Conservation (phyloP, 1,140 invertebrate species). For the Zaprionus nigranus region DNA sequence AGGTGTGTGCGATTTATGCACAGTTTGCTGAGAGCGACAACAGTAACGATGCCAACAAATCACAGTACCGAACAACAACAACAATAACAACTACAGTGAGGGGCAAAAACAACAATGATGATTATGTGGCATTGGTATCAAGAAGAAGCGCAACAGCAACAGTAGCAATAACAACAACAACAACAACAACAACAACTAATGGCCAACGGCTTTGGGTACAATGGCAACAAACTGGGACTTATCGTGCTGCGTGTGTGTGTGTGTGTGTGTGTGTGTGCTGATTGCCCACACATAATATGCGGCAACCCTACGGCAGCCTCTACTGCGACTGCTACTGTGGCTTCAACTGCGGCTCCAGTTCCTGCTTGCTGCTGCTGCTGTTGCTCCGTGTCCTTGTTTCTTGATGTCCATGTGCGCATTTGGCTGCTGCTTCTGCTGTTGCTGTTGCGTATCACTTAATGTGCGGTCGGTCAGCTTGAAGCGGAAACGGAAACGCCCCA, state of each 20-base stretch:
- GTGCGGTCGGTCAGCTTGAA: slow-evolving; percentile 35
- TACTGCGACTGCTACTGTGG: slow-evolving; percentile 4
- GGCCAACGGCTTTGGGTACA: slow-evolving; percentile 45
- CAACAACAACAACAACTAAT: slow-evolving; percentile 30
- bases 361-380: slow-evolving; percentile 7
- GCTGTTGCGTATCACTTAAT: slow-evolving; percentile 62
- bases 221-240: slow-evolving; percentile 46
- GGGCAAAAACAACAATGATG: slow-evolving; percentile 48
- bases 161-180: slow-evolving; percentile 23
- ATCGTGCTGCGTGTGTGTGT: slow-evolving; percentile 5
- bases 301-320: slow-evolving; percentile 15
- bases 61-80: slow-evolving; percentile 53
- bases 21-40: slow-evolving; percentile 80
- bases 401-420: slow-evolving; percentile 25
- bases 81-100: slow-evolving; percentile 41
- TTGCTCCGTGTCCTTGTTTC: not conserved
- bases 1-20: slow-evolving; percentile 79
- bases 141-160: slow-evolving; percentile 50
- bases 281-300: slow-evolving; percentile 40
- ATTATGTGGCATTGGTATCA: slow-evolving; percentile 62
- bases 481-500: slow-evolving; percentile 74
- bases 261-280: slow-evolving; percentile 29
- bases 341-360: slow-evolving; percentile 5
- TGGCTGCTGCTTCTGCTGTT: slow-evolving; percentile 36
- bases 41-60: slow-evolving; percentile 81